phyloP scores from a whole-genome alignment of 2,888 invertebrate genomes.

The Girardia tigrina region DNA sequence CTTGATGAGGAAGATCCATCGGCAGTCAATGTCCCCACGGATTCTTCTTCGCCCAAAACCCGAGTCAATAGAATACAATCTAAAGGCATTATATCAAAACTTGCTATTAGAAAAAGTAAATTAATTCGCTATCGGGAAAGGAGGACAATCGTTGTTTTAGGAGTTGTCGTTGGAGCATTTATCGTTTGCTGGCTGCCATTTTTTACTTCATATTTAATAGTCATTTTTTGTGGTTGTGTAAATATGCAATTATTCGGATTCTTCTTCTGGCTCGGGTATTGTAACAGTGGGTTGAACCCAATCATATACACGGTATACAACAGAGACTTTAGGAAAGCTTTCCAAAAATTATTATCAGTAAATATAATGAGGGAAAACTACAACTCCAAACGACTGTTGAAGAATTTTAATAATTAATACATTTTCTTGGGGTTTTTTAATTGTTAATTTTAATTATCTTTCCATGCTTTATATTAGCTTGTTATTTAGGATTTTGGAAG shows the following conservation, averaged over 20 bases:
- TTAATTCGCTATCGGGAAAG: conserved; percentile 87
- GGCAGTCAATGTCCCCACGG: background rate
- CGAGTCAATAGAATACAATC: background rate
- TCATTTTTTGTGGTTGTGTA: conserved; percentile 46
- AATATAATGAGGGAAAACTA: background rate
- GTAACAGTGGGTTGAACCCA: conserved; percentile 87
- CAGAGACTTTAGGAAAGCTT: conserved; percentile 87
- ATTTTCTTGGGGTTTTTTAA: too few species aligned
- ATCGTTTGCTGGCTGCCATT: conserved; percentile 96
- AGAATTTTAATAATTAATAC: background rate
- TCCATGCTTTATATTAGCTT: too few species aligned
- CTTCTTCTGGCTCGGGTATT: conserved; percentile 90
- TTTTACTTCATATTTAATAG: conserved; percentile 58
- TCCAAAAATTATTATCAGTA: conserved; percentile 69
- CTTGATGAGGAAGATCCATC: background rate
- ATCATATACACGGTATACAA: conserved; percentile 86
- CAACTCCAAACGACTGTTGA: background rate
- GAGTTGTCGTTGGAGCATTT: conserved; percentile 93
- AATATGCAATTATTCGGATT: conserved; percentile 59
- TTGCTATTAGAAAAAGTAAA: conserved; percentile 64
- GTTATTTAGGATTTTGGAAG: conserved; percentile 94
- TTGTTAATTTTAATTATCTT: too few species aligned
- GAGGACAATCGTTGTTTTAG: conserved; percentile 82
- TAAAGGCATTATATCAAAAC: background rate
- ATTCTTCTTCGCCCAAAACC: background rate